These are phyloP conservation scores for Pipistrellus kuhlii DNA, from an alignment of 2,797 vertebrate species.

Conservation along the genomic window DNA sequence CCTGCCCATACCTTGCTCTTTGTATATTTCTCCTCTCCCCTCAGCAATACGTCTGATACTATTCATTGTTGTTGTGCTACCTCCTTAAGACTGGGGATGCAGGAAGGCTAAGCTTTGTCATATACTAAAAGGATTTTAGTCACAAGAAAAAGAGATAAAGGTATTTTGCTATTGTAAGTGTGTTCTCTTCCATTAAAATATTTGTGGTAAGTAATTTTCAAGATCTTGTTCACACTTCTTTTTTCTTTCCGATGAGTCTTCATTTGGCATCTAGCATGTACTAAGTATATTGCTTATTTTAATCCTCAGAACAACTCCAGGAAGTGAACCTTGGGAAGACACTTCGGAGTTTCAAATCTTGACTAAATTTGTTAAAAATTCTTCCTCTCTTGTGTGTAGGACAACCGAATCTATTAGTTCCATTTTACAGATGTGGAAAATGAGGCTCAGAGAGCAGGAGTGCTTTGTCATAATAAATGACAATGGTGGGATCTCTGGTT, in stretches of 20 bases:
- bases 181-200: neutral
- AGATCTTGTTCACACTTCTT: neutral
- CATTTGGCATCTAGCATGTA: neutral
- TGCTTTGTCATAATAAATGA: neutral
- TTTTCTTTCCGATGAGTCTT: neutral
- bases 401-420: neutral
- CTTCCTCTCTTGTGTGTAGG: neutral
- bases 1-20: neutral
- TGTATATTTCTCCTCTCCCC: neutral
- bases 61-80: neutral
- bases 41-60: neutral
- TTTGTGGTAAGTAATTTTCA: neutral
- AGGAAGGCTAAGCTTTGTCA: neutral
- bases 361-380: neutral
- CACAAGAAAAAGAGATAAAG: neutral
- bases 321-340: neutral
- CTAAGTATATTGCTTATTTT: neutral
- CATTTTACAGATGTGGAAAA: slow-evolving; percentile 1
- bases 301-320: neutral
- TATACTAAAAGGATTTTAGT: neutral
- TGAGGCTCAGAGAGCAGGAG: neutral
- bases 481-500: neutral
- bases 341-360: neutral
- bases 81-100: neutral
- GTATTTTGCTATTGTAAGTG: neutral